Evolutionary conservation across 2,113 vertebrate species (phyloP).

Genomic region (Taurulus bubalis): DNA sequence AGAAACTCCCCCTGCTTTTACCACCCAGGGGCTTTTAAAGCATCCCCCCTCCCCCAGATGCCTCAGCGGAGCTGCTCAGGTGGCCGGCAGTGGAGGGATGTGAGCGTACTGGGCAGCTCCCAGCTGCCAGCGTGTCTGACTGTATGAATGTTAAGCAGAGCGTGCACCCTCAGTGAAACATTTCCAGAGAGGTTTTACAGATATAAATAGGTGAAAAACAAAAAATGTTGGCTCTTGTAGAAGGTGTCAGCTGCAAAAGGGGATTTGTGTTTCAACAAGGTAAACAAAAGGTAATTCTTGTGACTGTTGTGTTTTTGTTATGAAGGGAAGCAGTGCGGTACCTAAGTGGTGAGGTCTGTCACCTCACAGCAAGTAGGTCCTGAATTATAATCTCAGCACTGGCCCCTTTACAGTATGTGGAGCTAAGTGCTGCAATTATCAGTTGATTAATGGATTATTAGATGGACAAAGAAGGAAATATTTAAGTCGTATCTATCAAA

Average conservation of each 20-base stretch:
- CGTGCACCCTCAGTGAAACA: conserved; percentile 23
- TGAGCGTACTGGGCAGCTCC: conserved; percentile 43
- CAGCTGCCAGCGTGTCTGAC: conserved; percentile 66
- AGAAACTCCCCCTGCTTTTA: conserved; percentile 42
- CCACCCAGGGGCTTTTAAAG: conserved; percentile 26
- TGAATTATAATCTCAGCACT: neutral
- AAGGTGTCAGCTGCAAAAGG: conserved; percentile 25
- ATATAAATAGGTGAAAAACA: conserved; percentile 26
- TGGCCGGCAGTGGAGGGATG: conserved; percentile 41
- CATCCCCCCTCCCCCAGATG: conserved; percentile 10
- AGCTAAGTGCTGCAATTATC: neutral
- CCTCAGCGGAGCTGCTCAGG: conserved; percentile 65
- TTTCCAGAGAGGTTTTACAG: conserved; percentile 40
- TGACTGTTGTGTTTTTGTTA: conserved; percentile 3
- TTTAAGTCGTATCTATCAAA: neutral
- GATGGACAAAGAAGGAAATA: neutral
- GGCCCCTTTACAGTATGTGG: neutral
- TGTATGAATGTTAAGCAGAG: conserved; percentile 62
- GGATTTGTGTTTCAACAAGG: conserved; percentile 1
- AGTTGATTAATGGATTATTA: neutral
- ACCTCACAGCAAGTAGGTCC: neutral
- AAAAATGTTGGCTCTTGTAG: conserved; percentile 19
- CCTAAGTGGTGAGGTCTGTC: neutral
- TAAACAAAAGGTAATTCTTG: conserved; percentile 5
- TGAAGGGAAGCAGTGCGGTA: neutral